A percentile compares a stretch with the other conserved stretches of the same genome.
Conservation (phyloP, 2,113 vertebrate species). For the Lasiurus cinereus region DNA sequence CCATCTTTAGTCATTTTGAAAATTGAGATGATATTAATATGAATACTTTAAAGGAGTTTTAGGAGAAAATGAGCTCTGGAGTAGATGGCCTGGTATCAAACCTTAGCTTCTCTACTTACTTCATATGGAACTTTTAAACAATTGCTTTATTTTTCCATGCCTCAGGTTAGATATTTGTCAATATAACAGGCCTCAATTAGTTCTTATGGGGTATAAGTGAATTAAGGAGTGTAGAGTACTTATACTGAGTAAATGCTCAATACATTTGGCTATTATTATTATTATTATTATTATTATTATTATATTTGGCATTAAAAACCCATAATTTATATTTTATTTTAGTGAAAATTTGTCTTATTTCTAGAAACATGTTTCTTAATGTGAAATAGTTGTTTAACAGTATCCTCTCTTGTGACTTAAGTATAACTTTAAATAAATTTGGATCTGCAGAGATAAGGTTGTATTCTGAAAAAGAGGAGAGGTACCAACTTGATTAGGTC, state of each 20-base stretch:
- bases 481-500: background rate
- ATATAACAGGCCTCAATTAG: background rate
- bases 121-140: background rate
- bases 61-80: background rate
- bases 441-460: background rate
- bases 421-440: slow-evolving; percentile 50
- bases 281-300: background rate
- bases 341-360: slow-evolving; percentile 3
- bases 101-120: background rate
- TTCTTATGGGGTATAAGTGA: background rate
- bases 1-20: background rate
- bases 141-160: background rate
- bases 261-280: background rate
- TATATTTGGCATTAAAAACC: background rate
- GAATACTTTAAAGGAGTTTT: background rate
- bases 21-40: background rate
- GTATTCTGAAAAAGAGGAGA: background rate
- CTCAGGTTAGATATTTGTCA: background rate
- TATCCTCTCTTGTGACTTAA: background rate
- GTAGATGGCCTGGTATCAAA: background rate
- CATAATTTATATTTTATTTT: slow-evolving; percentile 27
- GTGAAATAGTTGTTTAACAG: background rate
- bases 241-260: background rate
- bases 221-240: background rate
- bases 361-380: background rate